phyloP scores from a whole-genome alignment of 2,113 vertebrate species.

The Prunella fulvescens region DNA sequence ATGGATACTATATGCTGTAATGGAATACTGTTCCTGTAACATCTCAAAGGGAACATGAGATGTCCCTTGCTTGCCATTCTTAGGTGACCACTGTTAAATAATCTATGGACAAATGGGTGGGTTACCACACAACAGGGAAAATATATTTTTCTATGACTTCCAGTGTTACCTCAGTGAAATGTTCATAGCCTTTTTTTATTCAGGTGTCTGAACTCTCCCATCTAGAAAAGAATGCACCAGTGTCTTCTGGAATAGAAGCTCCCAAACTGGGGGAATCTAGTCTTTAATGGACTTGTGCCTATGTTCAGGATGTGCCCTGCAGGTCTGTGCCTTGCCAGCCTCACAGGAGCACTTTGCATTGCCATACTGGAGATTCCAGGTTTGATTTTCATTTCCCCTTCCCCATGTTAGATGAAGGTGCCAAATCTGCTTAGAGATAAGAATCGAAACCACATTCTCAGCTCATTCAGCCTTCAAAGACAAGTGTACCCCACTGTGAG shows the following conservation, averaged over 20 bases:
- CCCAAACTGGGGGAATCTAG: background rate
- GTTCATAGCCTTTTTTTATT: background rate
- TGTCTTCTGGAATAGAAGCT: background rate
- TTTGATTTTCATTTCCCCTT: slow-evolving; percentile 6
- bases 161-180: slow-evolving; percentile 48
- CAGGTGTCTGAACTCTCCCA: background rate
- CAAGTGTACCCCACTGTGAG: background rate
- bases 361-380: background rate
- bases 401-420: background rate
- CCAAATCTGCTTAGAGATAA: background rate
- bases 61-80: slow-evolving; percentile 59
- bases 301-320: background rate
- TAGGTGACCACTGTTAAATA: slow-evolving; percentile 71
- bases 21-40: slow-evolving; percentile 54
- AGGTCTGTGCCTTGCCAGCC: background rate
- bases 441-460: background rate
- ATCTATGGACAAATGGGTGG: slow-evolving; percentile 50
- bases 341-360: background rate
- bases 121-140: background rate
- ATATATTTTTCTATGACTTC: slow-evolving; percentile 44
- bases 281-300: background rate
- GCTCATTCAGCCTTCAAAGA: background rate
- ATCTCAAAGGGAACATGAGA: slow-evolving; percentile 35
- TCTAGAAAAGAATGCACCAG: background rate
- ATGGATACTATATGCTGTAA: slow-evolving; percentile 59